Conservation (phyloP, 2,888 invertebrate species). For the Rhagonycha lutea region DNA sequence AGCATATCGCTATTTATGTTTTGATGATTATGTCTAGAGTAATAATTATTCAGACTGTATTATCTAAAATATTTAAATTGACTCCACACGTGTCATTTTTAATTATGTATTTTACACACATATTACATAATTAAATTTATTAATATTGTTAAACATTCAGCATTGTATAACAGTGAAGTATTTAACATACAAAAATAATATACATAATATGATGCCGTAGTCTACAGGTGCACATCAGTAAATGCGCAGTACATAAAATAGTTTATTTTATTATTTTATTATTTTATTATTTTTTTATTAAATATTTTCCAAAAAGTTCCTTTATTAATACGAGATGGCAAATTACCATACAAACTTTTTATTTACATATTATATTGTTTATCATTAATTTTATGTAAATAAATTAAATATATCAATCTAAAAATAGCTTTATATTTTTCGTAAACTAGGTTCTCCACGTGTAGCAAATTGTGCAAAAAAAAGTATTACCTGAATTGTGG, state of each 20-base stretch:
- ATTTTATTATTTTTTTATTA: neutral
- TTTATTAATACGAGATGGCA: neutral
- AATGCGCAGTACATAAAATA: neutral
- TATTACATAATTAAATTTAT: neutral
- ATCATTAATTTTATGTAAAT: neutral
- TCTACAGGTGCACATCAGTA: neutral
- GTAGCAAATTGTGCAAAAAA: neutral
- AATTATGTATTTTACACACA: neutral
- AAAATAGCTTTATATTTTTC: neutral
- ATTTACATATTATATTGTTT: neutral
- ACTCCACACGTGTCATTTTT: neutral
- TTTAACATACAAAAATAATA: neutral
- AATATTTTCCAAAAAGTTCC: neutral
- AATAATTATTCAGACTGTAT: neutral
- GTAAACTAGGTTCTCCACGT: neutral
- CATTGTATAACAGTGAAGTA: neutral
- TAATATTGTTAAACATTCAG: neutral
- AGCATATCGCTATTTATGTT: neutral
- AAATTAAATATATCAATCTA: neutral
- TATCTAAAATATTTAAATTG: neutral
- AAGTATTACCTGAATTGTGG: neutral
- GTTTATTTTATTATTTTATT: no score
- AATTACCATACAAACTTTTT: neutral
- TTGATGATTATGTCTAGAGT: neutral
- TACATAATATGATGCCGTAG: no score